Evolutionary conservation across 2,888 invertebrate species (phyloP), one percentile per base, ranked within the genome.

Genomic region (Allolobophora icterica): DNA sequence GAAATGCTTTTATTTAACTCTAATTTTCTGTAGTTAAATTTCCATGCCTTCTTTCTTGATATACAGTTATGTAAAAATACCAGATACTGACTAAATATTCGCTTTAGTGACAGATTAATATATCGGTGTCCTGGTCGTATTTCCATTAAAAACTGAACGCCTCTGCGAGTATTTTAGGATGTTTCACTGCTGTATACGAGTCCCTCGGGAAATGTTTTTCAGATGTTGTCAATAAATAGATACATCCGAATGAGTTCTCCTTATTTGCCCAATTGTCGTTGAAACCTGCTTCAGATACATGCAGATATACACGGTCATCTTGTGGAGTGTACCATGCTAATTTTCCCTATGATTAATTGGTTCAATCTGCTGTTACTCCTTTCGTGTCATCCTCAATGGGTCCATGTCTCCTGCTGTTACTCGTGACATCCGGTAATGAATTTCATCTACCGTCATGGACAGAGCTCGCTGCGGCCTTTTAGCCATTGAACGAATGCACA

Each of bases 291-390:
- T 71, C 71, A 71, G 30, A 71, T 71, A 8, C 42, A 71, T 11
- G 71, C 30, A 4, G 71, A 30, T 71, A n/a, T 71, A n/a, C 71
- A n/a, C 8, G n/a, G 71, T n/a, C 71, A 71, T 71, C 30, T 71
- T 30, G 1, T 71, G 30, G 71, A n/a, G 71, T n/a, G 71, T 71
- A 30, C 71, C 6, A n/a, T 71, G 71, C 71, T 71, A 71, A 71
- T 71, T 71, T 71, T 52, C 71, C n/a, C n/a, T 71, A n/a, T 71
- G 71, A 71, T 71, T 71, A 71, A 71, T 71, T 71, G 71, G 71
- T n/a, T 71, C 71, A 71, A 71, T 71, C 71, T 71, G 71, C 71
- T 71, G 71, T n/a, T 71, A n/a, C 71, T 71, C n/a, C 71, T 71
- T 71, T 71, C 71, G 71, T 71, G 71, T n/a, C 71, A 71, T 71